These are phyloP conservation scores for Amazona finschi DNA, from an alignment of 2,797 vertebrate species.

Conservation along the genomic window DNA sequence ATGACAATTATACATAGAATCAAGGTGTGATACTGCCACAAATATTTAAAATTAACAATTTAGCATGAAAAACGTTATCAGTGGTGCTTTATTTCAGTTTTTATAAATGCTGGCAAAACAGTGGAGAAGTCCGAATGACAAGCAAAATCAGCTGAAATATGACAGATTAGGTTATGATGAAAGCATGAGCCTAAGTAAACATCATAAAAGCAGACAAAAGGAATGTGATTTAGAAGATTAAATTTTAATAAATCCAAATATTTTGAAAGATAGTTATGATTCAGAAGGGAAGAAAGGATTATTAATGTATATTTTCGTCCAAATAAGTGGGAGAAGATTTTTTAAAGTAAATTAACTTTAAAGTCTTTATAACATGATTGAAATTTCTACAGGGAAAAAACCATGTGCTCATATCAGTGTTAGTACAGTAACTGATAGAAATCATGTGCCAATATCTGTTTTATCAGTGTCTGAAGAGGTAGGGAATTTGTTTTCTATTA, in stretches of 20 bases:
- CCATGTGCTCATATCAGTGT: not conserved
- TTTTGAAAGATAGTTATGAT: not conserved
- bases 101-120: not conserved
- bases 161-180: constrained; percentile 21
- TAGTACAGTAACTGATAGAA: not conserved
- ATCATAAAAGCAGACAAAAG: not conserved
- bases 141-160: not conserved
- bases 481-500: not conserved
- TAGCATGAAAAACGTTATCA: not conserved
- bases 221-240: constrained; percentile 2
- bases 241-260: constrained; percentile 31
- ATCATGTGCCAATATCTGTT: not conserved
- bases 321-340: not conserved
- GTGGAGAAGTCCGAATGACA: not conserved
- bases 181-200: constrained; percentile 22
- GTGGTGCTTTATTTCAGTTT: not conserved
- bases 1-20: not conserved
- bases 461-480: not conserved
- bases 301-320: not conserved
- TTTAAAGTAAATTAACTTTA: not conserved
- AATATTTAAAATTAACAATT: not conserved
- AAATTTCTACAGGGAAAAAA: not conserved
- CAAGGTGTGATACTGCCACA: not conserved
- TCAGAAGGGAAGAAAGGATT: not conserved
- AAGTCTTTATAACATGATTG: not conserved